Conservation (phyloP, 2,888 invertebrate genomes). For the Pachymerium ferrugineum region DNA sequence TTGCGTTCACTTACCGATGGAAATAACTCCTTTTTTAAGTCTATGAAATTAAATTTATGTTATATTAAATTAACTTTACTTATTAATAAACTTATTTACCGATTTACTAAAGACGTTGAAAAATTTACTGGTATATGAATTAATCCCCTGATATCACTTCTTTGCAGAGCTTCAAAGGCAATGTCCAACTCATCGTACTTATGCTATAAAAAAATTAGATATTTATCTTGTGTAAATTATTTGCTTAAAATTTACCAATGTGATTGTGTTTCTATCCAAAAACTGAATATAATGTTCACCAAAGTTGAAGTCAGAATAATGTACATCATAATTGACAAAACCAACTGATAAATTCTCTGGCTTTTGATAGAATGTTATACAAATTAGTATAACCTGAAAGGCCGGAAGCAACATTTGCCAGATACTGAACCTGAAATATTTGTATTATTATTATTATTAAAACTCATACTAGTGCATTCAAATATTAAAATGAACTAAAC, state of each 20-base stretch:
- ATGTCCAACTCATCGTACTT: neutral
- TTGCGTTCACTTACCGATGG: too few relatives aligned
- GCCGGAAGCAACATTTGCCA: slow-evolving; percentile 49
- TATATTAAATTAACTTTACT: too few relatives aligned
- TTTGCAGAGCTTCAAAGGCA: neutral
- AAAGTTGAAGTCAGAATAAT: neutral
- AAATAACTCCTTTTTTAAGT: too few relatives aligned
- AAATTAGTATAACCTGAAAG: slow-evolving; percentile 49
- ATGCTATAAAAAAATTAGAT: neutral
- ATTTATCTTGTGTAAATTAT: neutral
- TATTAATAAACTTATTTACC: too few relatives aligned
- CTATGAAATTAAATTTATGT: too few relatives aligned
- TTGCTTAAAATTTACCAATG: neutral
- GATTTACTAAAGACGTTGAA: slow-evolving; percentile 32
- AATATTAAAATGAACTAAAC: too few relatives aligned
- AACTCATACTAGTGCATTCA: too few relatives aligned
- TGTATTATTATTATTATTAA: too few relatives aligned
- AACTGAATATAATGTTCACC: neutral
- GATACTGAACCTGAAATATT: too few relatives aligned
- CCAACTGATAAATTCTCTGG: slow-evolving; percentile 45
- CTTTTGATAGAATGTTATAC: slow-evolving; percentile 41
- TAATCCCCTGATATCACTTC: slow-evolving; percentile 34
- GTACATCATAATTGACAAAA: slow-evolving; percentile 46
- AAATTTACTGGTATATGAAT: slow-evolving; percentile 34
- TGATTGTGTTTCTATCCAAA: neutral